Conservation (phyloP, 2,113 vertebrate genomes). For the Ploceus nigricollis region DNA sequence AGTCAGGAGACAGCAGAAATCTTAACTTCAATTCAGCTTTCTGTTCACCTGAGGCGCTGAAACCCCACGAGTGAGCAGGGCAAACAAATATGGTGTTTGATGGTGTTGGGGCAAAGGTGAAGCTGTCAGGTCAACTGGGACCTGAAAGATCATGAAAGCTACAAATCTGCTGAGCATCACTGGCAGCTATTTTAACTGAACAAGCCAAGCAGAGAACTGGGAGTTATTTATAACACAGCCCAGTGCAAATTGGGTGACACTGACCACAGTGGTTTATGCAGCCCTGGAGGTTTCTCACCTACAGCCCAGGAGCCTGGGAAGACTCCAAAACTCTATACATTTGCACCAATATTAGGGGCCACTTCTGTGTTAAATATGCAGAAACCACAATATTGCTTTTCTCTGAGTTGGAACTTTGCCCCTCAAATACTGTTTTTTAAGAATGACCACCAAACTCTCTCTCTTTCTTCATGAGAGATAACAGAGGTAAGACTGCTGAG, state of each 20-base stretch:
- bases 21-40: neutral
- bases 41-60: neutral
- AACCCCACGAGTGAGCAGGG: rapidly evolving
- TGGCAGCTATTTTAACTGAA: neutral
- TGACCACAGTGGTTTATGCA: neutral
- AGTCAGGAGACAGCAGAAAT: neutral
- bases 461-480: neutral
- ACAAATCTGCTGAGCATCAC: neutral
- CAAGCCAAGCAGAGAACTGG: neutral
- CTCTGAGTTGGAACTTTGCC: neutral
- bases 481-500: neutral
- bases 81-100: rapidly evolving
- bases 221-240: neutral
- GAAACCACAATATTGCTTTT: neutral
- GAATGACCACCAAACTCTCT: neutral
- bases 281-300: neutral
- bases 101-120: neutral
- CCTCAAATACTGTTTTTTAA: neutral
- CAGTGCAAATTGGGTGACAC: neutral
- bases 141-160: neutral
- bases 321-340: neutral
- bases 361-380: neutral
- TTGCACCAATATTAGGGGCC: neutral
- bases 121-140: neutral
- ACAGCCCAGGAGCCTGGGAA: neutral